Conservation (phyloP, 2,113 vertebrate species). For the Cebus imitator region DNA sequence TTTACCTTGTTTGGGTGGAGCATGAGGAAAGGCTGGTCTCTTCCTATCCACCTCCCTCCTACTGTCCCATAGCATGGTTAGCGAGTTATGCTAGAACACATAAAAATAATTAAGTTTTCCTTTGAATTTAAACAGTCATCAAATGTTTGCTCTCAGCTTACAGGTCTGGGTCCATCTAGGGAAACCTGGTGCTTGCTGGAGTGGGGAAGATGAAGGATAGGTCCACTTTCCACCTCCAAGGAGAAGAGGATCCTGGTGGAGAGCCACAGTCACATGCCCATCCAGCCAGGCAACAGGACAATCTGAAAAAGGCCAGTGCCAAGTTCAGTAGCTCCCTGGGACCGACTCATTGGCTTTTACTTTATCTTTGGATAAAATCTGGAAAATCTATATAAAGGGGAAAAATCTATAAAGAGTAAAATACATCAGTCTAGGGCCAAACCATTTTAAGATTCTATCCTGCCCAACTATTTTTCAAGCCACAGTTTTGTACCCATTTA, state of each 20-base stretch:
- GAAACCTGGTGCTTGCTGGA: not conserved
- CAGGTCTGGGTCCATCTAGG: not conserved
- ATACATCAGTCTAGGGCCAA: not conserved
- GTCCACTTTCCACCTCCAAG: not conserved
- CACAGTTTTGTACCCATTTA: not conserved
- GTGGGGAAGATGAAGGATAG: rapidly evolving
- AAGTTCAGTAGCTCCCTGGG: not conserved
- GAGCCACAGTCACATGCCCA: rapidly evolving
- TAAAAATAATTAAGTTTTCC: not conserved
- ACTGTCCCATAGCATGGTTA: rapidly evolving
- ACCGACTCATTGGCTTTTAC: not conserved
- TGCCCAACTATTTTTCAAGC: not conserved
- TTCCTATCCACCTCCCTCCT: no score
- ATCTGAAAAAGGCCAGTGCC: not conserved
- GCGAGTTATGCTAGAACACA: no score
- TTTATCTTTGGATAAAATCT: conserved; percentile 22
- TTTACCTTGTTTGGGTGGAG: not conserved
- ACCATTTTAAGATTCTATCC: not conserved
- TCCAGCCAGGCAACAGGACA: not conserved
- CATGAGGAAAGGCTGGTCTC: not conserved
- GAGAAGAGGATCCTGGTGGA: not conserved
- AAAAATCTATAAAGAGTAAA: not conserved
- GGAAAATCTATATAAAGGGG: not conserved
- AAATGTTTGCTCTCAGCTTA: not conserved
- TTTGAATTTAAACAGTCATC: not conserved